Base-by-base conservation (phyloP, 1,140 invertebrate species). In the Brevipalpus yothersi region DNA sequence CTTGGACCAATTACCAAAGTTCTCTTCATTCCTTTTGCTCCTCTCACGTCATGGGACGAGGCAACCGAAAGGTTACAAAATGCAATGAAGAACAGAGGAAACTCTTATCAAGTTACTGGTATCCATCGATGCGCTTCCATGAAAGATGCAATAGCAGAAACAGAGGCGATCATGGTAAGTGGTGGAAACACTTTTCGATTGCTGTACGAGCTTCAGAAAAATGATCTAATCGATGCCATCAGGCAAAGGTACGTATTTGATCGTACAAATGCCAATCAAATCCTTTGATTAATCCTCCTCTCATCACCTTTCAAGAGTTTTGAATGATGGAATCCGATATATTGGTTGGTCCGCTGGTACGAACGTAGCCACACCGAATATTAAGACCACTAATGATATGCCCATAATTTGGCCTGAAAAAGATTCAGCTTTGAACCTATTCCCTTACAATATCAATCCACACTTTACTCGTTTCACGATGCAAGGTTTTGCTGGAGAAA, bases 371-470 rank as follows among this genome's bases (percentile, higher is more conserved):
- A 85, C 83, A 17, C 70, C 73, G 59, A 82, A 78, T 65, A 88
- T 88, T 62, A 75, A 79, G 66, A 85, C 82, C 54, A 86, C 83
- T 59, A 86, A 85, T 76, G 84, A 86, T 70, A 87, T 85, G 84
- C 84, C 84, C 7, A 84, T 88, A 15, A 77, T 81, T 47, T 80
- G 79, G 69, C 83, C 83, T 61, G 81, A 80, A 23, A 75, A 72
- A 59, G 85, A 86, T 72, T 72, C 79, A 62, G 83, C 81, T 9
- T 71, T 87, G 47, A 73, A 72, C 19, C 73, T 88, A 15, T 78
- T 88, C 4, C 81, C 82, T 4, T 86, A 86, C 68, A 86, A 88
- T 69, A 85, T 88, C 49, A 88, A 87, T 71, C 82, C 84, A 42
- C 84, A 88, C 70, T 88, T 84, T 68, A 68, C 83, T 63, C 83